A percentile compares a stretch with the other conserved stretches of the same genome.
phyloP scores from a whole-genome alignment of 2,113 vertebrate genomes.

The Neodontobutis hainanensis region DNA sequence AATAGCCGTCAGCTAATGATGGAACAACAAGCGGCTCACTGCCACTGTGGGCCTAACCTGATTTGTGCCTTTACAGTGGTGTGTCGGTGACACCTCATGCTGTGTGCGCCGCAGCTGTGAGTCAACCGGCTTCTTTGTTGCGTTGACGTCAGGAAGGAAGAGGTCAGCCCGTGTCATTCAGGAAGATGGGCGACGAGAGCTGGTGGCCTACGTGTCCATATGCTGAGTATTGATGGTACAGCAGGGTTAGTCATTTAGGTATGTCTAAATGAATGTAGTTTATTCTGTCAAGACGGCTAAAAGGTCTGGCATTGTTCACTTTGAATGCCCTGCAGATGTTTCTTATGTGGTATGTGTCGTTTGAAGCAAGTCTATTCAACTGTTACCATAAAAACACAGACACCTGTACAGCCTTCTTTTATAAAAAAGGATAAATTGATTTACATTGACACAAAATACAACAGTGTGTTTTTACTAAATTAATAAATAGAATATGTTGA shows the following conservation, averaged over 20 bases:
- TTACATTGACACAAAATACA: too few relatives aligned
- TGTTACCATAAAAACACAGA: not conserved
- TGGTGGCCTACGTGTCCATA: constrained; percentile 20
- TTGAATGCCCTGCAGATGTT: not conserved
- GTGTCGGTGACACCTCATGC: constrained; percentile 15
- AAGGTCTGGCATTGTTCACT: not conserved
- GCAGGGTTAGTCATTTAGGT: not conserved
- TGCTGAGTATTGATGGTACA: constrained; percentile 31
- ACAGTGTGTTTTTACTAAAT: not conserved
- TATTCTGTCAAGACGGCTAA: not conserved
- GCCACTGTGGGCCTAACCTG: constrained; percentile 51
- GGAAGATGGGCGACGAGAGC: not conserved
- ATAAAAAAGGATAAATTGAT: not conserved
- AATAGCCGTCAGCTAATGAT: constrained; percentile 4
- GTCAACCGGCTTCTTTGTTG: constrained; percentile 55
- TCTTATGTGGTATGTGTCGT: not conserved
- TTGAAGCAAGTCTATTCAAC: not conserved
- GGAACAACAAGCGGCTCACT: constrained; percentile 45
- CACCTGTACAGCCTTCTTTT: not conserved
- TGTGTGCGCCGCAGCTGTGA: constrained; percentile 8
- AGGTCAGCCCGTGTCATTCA: constrained; percentile 57
- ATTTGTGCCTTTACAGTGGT: constrained; percentile 71
- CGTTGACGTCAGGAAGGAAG: constrained; percentile 49
- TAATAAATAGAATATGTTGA: not conserved
- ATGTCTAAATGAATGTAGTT: constrained; percentile 1